Evolutionary conservation across 2,113 vertebrate species (phyloP).

Genomic region (Pogona vitticeps): DNA sequence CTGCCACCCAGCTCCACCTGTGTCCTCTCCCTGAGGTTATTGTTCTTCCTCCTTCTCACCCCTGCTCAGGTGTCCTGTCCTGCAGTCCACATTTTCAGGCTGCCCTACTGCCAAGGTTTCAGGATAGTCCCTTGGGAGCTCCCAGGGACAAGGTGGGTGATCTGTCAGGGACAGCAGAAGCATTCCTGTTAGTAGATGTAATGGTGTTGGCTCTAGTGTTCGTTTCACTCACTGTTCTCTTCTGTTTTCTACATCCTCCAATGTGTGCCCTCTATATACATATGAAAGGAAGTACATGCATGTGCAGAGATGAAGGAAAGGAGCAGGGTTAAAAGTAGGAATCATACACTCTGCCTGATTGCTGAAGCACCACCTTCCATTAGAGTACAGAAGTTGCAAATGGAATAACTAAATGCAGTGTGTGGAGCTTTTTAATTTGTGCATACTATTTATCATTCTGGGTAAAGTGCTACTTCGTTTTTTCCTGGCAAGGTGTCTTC

Average conservation of each 20-base stretch:
- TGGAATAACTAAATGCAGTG: slow-evolving; percentile 3
- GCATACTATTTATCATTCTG: slow-evolving; percentile 45
- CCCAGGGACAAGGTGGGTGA: too few relatives aligned
- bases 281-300: background rate
- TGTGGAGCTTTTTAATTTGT: background rate
- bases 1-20: too few relatives aligned
- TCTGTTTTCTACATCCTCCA: background rate
- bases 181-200: too few relatives aligned
- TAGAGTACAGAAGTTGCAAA: slow-evolving; percentile 1
- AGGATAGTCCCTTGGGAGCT: too few relatives aligned
- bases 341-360: background rate
- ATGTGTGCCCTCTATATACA: background rate
- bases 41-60: too few relatives aligned
- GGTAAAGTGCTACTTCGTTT: slow-evolving; percentile 27
- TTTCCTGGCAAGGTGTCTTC: slow-evolving; percentile 46
- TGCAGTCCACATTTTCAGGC: too few relatives aligned
- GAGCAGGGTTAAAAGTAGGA: background rate
- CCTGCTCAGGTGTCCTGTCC: too few relatives aligned
- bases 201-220: too few relatives aligned
- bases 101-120: too few relatives aligned
- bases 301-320: too few relatives aligned
- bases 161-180: too few relatives aligned
- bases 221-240: background rate
- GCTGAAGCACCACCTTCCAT: background rate
- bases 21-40: too few relatives aligned